These are phyloP conservation scores for Varanus komodoensis DNA, from an alignment of 2,113 vertebrate species.

Conservation along the genomic window DNA sequence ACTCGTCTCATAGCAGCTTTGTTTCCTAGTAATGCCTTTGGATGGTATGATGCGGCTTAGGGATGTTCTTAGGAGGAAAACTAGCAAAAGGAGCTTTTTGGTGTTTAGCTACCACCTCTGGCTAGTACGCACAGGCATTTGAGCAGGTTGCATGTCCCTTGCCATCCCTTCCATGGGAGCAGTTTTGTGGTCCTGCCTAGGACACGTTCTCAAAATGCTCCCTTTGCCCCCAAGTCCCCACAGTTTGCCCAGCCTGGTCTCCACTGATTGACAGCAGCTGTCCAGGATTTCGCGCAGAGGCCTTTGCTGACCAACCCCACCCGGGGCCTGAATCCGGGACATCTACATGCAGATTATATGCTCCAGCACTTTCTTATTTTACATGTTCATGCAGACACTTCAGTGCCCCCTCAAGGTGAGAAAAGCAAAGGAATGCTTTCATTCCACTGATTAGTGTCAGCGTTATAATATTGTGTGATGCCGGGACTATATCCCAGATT, in stretches of 20 bases:
- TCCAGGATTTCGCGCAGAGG: neutral
- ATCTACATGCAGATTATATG: neutral
- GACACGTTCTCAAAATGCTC: no score
- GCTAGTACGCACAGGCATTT: no score
- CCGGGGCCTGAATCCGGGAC: neutral
- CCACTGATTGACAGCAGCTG: neutral
- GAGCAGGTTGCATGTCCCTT: no score
- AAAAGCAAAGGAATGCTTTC: neutral
- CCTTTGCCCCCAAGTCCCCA: no score
- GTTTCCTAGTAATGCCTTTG: no score
- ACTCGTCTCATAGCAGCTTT: no score
- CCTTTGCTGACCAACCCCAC: neutral
- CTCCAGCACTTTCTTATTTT: neutral
- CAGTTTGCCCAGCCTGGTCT: neutral
- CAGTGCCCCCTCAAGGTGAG: neutral
- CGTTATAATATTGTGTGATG: neutral
- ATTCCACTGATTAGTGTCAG: neutral
- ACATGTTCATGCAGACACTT: neutral
- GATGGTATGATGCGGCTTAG: neutral
- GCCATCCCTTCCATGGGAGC: no score
- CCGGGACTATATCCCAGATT: no score
- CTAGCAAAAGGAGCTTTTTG: neutral
- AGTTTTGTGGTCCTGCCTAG: no score
- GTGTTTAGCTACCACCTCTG: no score
- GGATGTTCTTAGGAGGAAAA: neutral